Evolutionary conservation across 2,888 invertebrate species (phyloP).

Genomic region (Sepiola atlantica): DNA sequence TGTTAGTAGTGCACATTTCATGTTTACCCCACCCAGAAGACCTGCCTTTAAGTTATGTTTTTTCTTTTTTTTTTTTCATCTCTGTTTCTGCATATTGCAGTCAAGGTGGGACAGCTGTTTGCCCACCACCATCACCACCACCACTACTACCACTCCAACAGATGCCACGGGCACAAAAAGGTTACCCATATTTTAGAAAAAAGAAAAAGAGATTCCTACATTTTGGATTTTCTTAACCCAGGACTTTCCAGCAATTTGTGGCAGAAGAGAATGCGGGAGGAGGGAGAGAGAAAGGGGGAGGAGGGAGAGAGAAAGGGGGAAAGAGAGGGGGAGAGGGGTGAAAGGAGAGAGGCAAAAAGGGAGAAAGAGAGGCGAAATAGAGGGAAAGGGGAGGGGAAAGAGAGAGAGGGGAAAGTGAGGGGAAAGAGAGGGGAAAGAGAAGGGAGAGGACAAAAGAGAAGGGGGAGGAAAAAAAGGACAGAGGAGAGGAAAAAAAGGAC

Average conservation of each 20-base stretch:
- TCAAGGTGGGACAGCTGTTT: slow-evolving; percentile 14
- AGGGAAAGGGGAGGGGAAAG: not conserved
- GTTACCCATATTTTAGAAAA: not conserved
- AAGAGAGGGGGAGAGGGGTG: not conserved
- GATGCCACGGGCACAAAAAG: not conserved
- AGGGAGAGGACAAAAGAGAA: not conserved
- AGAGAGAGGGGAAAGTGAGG: not conserved
- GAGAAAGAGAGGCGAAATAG: not conserved
- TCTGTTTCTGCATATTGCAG: not conserved
- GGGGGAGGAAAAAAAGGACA: not conserved
- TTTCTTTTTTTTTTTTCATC: not conserved
- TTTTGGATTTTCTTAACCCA: too few relatives aligned
- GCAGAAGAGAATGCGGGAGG: not conserved
- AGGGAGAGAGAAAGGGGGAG: not conserved
- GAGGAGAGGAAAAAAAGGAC: not conserved
- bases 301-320: not conserved
- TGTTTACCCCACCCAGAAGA: not conserved
- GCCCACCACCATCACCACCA: too few relatives aligned
- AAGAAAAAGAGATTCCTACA: too few relatives aligned
- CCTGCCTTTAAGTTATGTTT: too few relatives aligned
- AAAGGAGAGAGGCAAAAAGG: not conserved
- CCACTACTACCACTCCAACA: too few relatives aligned
- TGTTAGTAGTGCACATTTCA: slow-evolving; percentile 32
- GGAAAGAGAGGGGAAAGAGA: too few relatives aligned
- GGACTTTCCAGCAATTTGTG: too few relatives aligned